Percentiles rank a stretch among this genome's conserved stretches.
phyloP scores from a whole-genome alignment of 2,888 invertebrate species.

The Portevinia maculata region DNA sequence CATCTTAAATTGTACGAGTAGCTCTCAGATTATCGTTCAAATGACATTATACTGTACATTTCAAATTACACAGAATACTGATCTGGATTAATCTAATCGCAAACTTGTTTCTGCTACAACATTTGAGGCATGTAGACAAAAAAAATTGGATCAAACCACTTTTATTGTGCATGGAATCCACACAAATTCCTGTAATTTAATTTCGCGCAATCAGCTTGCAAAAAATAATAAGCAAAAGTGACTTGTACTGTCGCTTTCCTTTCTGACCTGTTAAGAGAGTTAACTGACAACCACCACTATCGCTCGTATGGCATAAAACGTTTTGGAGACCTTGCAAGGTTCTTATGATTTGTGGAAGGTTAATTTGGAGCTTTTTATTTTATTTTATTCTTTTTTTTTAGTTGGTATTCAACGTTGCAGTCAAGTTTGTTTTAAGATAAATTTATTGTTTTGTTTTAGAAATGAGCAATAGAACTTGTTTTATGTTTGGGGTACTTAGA shows the following conservation, averaged over 20 bases:
- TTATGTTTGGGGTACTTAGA: neutral
- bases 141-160: slow-evolving; percentile 66
- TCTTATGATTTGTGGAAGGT: slow-evolving; percentile 21
- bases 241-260: slow-evolving; percentile 60
- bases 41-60: slow-evolving; percentile 2
- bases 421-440: neutral
- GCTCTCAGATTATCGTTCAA: slow-evolving; percentile 3
- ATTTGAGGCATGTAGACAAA: slow-evolving; percentile 20
- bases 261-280: slow-evolving; percentile 59
- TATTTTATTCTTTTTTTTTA: neutral
- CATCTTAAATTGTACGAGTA: slow-evolving; percentile 21
- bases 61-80: slow-evolving; percentile 19
- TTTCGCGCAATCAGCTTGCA: slow-evolving; percentile 21
- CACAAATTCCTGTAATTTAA: slow-evolving; percentile 58
- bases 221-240: slow-evolving; percentile 60
- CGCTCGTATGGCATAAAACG: slow-evolving; percentile 33
- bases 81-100: slow-evolving; percentile 52
- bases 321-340: slow-evolving; percentile 41
- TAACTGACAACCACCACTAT: slow-evolving; percentile 33
- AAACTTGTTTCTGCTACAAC: slow-evolving; percentile 52
- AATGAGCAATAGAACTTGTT: slow-evolving; percentile 34
- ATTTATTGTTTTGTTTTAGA: slow-evolving; percentile 4
- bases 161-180: slow-evolving; percentile 62
- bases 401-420: neutral
- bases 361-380: neutral